Conservation (phyloP, 2,797 vertebrate species). For the Chloroceryle amazona region DNA sequence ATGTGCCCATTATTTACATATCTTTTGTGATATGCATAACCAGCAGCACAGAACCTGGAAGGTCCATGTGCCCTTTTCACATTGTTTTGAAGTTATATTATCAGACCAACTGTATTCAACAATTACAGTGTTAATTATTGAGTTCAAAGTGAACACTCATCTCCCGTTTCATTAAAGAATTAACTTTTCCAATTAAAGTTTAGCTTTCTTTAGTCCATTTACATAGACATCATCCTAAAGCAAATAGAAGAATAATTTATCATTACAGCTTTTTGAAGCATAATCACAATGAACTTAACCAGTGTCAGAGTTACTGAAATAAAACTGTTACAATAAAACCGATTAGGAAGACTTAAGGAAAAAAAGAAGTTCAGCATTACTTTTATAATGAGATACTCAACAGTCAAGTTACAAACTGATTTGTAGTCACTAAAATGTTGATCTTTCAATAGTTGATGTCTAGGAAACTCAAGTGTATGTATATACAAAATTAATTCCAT, state of each 20-base stretch:
- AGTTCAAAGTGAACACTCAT: conserved; percentile 16
- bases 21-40: background rate
- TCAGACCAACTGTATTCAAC: background rate
- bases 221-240: conserved; percentile 16
- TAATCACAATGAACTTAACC: background rate
- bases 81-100: background rate
- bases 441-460: background rate
- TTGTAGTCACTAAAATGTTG: background rate
- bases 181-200: conserved; percentile 69
- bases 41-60: background rate
- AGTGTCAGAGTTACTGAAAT: conserved; percentile 18
- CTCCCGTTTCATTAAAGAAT: conserved; percentile 45
- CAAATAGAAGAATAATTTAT: conserved; percentile 58
- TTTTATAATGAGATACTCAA: background rate
- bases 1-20: background rate
- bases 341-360: background rate
- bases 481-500: background rate
- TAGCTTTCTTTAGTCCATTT: conserved; percentile 57
- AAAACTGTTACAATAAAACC: conserved; percentile 19
- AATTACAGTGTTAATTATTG: conserved; percentile 1
- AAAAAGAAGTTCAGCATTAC: background rate
- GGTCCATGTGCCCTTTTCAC: background rate
- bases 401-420: background rate
- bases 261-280: conserved; percentile 14
- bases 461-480: background rate